phyloP scores from a whole-genome alignment of 2,888 invertebrate species.

The Ectropis crepuscularia region DNA sequence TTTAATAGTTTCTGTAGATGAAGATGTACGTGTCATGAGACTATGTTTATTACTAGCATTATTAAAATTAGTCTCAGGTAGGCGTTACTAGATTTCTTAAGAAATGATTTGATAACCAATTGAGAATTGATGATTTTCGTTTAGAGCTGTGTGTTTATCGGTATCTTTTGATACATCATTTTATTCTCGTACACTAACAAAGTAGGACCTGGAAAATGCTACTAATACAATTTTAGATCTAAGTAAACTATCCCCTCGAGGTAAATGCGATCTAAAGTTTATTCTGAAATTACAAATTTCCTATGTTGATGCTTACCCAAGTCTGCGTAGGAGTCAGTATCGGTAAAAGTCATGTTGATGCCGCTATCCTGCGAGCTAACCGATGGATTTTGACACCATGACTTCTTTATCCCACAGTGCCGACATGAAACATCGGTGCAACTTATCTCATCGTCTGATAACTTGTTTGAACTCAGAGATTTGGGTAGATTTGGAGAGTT shows the following conservation, averaged over 20 bases:
- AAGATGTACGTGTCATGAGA: constrained; percentile 13
- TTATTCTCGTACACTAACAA: too few species aligned
- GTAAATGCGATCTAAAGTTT: too few species aligned
- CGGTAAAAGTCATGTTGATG: constrained; percentile 90
- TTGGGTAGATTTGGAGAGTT: constrained; percentile 78
- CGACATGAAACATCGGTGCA: constrained; percentile 76
- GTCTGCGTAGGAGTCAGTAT: constrained; percentile 85
- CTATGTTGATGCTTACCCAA: constrained; percentile 63
- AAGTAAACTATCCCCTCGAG: too few species aligned
- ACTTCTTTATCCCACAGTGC: constrained; percentile 82
- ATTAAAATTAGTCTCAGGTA: constrained; percentile 29
- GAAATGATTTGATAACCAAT: constrained; percentile 17
- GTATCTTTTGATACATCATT: too few species aligned
- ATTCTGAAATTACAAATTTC: not conserved
- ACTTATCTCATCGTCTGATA: constrained; percentile 84
- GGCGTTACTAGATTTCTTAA: constrained; percentile 33
- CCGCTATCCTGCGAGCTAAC: constrained; percentile 92
- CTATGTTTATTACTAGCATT: constrained; percentile 8
- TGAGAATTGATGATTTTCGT: not conserved
- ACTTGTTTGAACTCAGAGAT: constrained; percentile 82
- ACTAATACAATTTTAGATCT: too few species aligned
- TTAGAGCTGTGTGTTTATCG: constrained; percentile 4
- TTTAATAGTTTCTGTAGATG: constrained; percentile 7
- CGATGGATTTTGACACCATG: constrained; percentile 87
- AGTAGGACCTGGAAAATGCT: too few species aligned